These are phyloP conservation scores for Gymnobelideus leadbeateri DNA, from an alignment of 2,113 vertebrate species.

Conservation along the genomic window DNA sequence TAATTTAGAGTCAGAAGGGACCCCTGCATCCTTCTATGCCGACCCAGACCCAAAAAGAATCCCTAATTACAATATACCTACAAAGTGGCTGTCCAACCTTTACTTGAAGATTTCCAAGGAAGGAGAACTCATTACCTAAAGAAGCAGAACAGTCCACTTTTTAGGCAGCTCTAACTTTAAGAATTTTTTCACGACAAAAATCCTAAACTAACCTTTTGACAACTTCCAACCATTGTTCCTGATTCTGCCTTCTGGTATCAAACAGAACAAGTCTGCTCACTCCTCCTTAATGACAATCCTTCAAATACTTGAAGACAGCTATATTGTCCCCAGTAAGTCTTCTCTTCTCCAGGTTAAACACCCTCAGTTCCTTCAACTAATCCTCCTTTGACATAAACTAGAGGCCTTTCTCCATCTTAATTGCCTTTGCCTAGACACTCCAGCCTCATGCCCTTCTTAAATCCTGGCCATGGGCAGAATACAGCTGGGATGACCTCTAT, in stretches of 20 bases:
- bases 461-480: not conserved
- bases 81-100: not conserved
- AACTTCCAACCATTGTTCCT: not conserved
- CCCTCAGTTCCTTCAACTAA: not conserved
- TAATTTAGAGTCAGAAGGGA: not conserved
- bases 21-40: not conserved
- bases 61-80: not conserved
- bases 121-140: not conserved
- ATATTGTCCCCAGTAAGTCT: not conserved
- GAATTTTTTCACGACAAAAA: not conserved
- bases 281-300: not conserved
- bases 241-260: not conserved
- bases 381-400: not conserved
- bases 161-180: not conserved
- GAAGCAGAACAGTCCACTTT: not conserved
- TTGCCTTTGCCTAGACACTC: not conserved
- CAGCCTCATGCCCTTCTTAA: not conserved
- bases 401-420: not conserved
- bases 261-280: not conserved
- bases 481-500: not conserved
- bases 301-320: not conserved
- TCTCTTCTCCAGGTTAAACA: not conserved
- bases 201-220: not conserved
- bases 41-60: not conserved
- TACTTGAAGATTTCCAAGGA: not conserved